Base-by-base conservation (phyloP, 2,888 invertebrate genomes). In the Patella caerulea region DNA sequence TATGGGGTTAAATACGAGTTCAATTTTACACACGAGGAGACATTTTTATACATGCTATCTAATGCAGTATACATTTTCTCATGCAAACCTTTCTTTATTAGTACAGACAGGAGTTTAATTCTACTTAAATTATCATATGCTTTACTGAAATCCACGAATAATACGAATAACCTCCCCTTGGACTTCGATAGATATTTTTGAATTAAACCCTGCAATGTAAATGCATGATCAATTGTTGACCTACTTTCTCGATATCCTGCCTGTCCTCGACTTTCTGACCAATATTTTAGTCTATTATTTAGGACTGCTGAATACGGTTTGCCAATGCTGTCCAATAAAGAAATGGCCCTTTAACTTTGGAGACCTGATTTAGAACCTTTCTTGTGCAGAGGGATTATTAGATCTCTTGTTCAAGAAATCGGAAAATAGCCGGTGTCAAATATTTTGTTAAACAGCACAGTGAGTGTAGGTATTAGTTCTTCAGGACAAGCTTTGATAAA, bases 111-210 rank as follows among this genome's bases (percentile, higher is more conserved):
- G 17, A 78, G 45, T 53, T 72, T 80, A 15, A 76, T 76, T 71
- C 80, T 72, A 15, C 54, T 65, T 69, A 78, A 45, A 74, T 76
- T 78, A 76, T 73, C 74, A n/a, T 76, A 79, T 71, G 77, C 78
- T 29, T 78, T 78, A 17, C 52, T 70, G 29, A 76, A 76, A 70
- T 80, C 74, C 17, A 76, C 70, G 69, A 76, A 78, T 14, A 76
- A 72, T 52, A 74, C 75, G 54, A 29, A 78, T 24, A 80, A 55
- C 15, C 65, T 65, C 19, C 19, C 65, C 24, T 65, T 19, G 24
- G 65, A 65, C 24, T 19, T 65, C 9, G 65, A n/a, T n/a, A 65
- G 24, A 65, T 65, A 65, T 14, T 77, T 72, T 55, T 65, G 65
- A 65, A 65, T 12, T 65, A 65, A 65, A 19, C 19, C 19, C 65